phyloP scores from a whole-genome alignment of 2,888 invertebrate species.

The Parascotia fuliginaria region DNA sequence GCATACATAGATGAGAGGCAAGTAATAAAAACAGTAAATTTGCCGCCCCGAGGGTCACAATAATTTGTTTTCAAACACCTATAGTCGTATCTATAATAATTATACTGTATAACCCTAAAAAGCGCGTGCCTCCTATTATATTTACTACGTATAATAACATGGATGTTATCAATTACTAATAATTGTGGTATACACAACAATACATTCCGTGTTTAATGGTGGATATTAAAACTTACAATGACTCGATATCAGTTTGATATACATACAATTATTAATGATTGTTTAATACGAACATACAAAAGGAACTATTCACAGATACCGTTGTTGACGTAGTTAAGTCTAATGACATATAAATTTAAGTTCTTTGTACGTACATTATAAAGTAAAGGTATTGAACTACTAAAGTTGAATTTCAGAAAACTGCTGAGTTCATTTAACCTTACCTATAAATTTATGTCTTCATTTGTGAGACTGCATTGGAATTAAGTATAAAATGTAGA shows the following conservation, averaged over 20 bases:
- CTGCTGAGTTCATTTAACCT: too few species aligned
- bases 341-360: too few species aligned
- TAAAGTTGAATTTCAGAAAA: too few species aligned
- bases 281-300: too few species aligned
- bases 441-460: too few species aligned
- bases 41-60: slow-evolving; percentile 25
- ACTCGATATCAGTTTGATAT: slow-evolving; percentile 25
- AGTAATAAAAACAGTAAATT: slow-evolving; percentile 25
- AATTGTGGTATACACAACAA: slow-evolving; percentile 43
- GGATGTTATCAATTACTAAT: slow-evolving; percentile 55
- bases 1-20: background rate
- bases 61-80: slow-evolving; percentile 46
- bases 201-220: slow-evolving; percentile 30
- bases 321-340: too few species aligned
- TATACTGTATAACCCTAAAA: slow-evolving; percentile 35
- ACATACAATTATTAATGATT: slow-evolving; percentile 26
- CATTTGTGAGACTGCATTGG: too few species aligned
- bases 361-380: too few species aligned
- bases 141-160: slow-evolving; percentile 66
- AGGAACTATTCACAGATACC: too few species aligned
- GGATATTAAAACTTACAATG: slow-evolving; percentile 42
- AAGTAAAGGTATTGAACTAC: too few species aligned
- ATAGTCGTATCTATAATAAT: slow-evolving; percentile 48
- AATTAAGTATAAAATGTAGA: too few species aligned
- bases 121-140: slow-evolving; percentile 66